Evolutionary conservation across 2,797 vertebrate species (phyloP), one percentile per base, ranked within the genome.

Genomic region (Antennarius maculatus): DNA sequence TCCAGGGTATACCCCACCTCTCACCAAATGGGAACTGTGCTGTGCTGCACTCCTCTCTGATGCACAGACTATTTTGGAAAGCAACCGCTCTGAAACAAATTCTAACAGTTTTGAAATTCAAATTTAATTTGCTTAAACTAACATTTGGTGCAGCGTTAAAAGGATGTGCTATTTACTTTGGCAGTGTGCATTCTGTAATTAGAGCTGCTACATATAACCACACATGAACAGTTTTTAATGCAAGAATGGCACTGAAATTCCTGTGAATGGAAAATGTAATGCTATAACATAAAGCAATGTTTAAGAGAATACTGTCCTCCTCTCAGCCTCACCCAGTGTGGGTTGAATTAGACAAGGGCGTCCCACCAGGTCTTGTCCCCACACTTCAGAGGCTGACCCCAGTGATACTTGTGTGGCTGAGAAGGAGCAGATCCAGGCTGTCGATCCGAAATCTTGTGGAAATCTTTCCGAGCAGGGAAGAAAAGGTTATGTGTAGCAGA

Each of bases 351-450:
- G 31, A 71, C 9, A 6, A 58, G 3, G 39, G 49, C 39, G 41
- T 54, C 7, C 50, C 62, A 55, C 55, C 55, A 64, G 54, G 55
- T 55, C 50, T 67, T 49, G 69, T 73, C 39, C 8, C 42, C 69
- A 17, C 54, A 62, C 55, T 72, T 67, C 58, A 76, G 27, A 17
- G 47, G 54, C 10, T 14, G 9, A 66, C 37, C 47, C 62, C 39
- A 62, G 34, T 52, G 47, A 73, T 69, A 64, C 59, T 60, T 42
- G 37, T 76, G 49, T 59, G 23, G 46, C 64, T 61, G 29, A 74
- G 79, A 34, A 39, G n/a, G 15, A 66, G 43, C n/a, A 61, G 68
- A 66, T 60, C 18, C 34, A 14, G 57, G 51, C 37, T 52, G 42
- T 31, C 55, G 14, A 54, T 54, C 15, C 23, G 47, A 27, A 58